phyloP scores from a whole-genome alignment of 2,888 invertebrate species.

The Eilema sororculum region DNA sequence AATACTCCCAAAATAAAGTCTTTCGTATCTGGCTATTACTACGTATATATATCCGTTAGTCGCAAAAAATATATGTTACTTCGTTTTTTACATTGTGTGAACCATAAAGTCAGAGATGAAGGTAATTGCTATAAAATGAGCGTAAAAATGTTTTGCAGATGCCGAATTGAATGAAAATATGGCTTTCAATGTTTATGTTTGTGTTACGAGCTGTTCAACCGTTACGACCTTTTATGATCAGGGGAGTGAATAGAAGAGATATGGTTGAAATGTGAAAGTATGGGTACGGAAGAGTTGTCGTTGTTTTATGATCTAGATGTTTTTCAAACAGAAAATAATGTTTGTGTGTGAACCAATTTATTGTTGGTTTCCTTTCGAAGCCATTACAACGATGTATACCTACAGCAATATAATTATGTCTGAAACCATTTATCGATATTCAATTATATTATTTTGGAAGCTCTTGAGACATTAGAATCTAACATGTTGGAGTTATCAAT shows the following conservation, averaged over 20 bases:
- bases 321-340: not conserved
- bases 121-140: slow-evolving; percentile 35
- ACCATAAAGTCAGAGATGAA: slow-evolving; percentile 18
- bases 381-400: not conserved
- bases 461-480: too few species aligned
- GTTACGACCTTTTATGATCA: slow-evolving; percentile 19
- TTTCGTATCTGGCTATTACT: not conserved
- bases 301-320: slow-evolving; percentile 9
- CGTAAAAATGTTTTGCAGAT: slow-evolving; percentile 29
- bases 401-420: too few species aligned
- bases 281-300: not conserved
- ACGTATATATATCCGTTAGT: not conserved
- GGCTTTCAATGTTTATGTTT: slow-evolving; percentile 26
- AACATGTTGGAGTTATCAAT: too few species aligned
- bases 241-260: slow-evolving; percentile 16
- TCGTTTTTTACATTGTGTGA: slow-evolving; percentile 1
- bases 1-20: not conserved
- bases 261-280: slow-evolving; percentile 14
- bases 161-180: slow-evolving; percentile 35
- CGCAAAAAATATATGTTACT: not conserved
- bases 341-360: not conserved
- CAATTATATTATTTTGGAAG: not conserved
- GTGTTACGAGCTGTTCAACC: slow-evolving; percentile 19
- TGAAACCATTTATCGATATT: not conserved
- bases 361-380: not conserved